These are phyloP conservation scores for Hypocryptadius cinnamomeus DNA, from an alignment of 2,113 vertebrate species.

Conservation along the genomic window DNA sequence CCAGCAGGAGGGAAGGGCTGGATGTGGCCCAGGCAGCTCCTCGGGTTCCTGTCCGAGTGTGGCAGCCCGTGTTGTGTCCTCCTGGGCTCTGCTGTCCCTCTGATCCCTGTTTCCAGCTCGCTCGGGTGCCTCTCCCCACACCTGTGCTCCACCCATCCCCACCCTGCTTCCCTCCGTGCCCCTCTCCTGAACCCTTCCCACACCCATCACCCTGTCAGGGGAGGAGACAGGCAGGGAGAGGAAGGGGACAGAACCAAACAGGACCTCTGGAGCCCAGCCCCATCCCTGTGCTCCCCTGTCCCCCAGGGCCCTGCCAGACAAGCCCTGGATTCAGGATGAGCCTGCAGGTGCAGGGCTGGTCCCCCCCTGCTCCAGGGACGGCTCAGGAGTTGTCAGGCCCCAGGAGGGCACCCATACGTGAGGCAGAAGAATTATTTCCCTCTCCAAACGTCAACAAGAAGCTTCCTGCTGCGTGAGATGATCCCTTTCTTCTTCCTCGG, in stretches of 20 bases:
- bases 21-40: background rate
- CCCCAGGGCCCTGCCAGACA: rapidly evolving
- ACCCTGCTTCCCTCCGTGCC: background rate
- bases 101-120: background rate
- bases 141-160: rapidly evolving
- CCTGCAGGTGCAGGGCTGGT: rapidly evolving
- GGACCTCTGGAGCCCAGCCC: background rate
- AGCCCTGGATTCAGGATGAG: background rate
- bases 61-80: background rate
- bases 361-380: rapidly evolving
- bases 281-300: too few species aligned
- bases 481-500: background rate
- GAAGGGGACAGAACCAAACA: rapidly evolving
- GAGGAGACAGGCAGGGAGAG: background rate
- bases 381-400: background rate
- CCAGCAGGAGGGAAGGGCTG: background rate
- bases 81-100: background rate
- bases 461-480: conserved; percentile 24
- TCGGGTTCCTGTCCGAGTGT: rapidly evolving
- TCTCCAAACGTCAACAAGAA: background rate
- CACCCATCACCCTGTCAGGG: rapidly evolving
- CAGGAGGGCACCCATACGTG: background rate
- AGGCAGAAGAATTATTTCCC: background rate
- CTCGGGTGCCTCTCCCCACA: background rate
- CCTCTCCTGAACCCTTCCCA: background rate